These are phyloP conservation scores for Thymelicus lineola DNA, from an alignment of 2,888 invertebrate genomes.

Conservation along the genomic window DNA sequence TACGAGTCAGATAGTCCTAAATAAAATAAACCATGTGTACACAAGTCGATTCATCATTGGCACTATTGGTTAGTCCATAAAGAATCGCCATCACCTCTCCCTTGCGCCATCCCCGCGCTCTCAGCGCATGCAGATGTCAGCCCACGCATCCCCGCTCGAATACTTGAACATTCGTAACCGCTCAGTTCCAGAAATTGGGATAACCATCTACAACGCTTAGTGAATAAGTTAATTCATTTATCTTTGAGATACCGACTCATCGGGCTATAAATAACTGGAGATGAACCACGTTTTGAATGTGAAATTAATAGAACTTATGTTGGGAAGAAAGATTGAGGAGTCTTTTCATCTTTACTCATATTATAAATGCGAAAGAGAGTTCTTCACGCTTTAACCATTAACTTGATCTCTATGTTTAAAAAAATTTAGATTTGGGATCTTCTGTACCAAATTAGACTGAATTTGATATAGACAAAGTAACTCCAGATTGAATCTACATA, in stretches of 20 bases:
- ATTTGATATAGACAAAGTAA: too few species aligned
- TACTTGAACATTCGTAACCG: conserved; percentile 35
- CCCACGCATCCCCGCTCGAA: conserved; percentile 42
- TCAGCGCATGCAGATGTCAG: conserved; percentile 25
- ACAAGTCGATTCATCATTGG: too few species aligned
- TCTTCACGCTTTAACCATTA: too few species aligned
- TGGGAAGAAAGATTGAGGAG: background rate
- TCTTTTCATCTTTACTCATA: too few species aligned
- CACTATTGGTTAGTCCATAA: too few species aligned
- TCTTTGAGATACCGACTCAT: conserved; percentile 34
- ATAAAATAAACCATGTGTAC: too few species aligned
- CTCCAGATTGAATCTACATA: too few species aligned
- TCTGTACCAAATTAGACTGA: too few species aligned
- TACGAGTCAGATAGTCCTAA: too few species aligned
- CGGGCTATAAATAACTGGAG: conserved; percentile 28
- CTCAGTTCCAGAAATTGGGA: conserved; percentile 37
- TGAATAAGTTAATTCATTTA: conserved; percentile 31
- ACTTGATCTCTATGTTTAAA: too few species aligned
- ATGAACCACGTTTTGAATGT: background rate
- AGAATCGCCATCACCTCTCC: background rate
- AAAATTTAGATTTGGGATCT: too few species aligned
- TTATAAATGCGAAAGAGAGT: too few species aligned
- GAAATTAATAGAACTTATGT: background rate
- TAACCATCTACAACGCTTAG: conserved; percentile 27
- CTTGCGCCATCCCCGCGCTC: background rate